A percentile compares a stretch with the other conserved stretches of the same genome.
Conservation (phyloP, 2,797 vertebrate species). For the Mionectes olivaceus region DNA sequence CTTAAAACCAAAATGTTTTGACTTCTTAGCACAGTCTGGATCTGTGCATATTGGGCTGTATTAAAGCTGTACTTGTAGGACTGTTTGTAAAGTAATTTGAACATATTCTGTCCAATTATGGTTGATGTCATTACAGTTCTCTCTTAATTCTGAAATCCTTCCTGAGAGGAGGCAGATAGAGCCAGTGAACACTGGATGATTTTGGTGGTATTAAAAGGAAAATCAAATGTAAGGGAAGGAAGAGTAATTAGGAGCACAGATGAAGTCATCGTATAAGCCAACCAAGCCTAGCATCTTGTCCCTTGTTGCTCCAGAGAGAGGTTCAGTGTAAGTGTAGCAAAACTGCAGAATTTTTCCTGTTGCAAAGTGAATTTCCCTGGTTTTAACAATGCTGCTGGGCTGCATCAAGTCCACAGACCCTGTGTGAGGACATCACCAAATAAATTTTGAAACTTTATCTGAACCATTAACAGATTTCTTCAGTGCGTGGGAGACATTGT, state of each 20-base stretch:
- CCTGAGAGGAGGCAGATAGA: neutral
- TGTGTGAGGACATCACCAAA: neutral
- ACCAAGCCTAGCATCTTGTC: neutral
- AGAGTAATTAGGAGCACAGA: neutral
- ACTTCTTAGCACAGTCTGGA: neutral
- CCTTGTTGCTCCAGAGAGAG: neutral
- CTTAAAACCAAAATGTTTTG: neutral
- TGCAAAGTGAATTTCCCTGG: neutral
- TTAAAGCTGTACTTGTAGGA: neutral
- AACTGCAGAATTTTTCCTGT: neutral
- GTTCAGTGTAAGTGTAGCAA: neutral
- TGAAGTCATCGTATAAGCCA: neutral
- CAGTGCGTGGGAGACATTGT: neutral
- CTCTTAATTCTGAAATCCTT: neutral
- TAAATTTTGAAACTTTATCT: neutral
- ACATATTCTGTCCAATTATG: neutral
- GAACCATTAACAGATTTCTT: constrained; percentile 1
- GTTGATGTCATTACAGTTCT: neutral
- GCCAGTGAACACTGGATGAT: neutral
- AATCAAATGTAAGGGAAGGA: neutral
- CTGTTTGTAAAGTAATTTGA: neutral
- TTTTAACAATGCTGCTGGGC: neutral
- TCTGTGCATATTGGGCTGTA: neutral
- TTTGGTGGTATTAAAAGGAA: neutral
- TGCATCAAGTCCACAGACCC: neutral